Evolutionary conservation across 2,113 vertebrate species (phyloP).

Genomic region (Chlamydotis undulata): DNA sequence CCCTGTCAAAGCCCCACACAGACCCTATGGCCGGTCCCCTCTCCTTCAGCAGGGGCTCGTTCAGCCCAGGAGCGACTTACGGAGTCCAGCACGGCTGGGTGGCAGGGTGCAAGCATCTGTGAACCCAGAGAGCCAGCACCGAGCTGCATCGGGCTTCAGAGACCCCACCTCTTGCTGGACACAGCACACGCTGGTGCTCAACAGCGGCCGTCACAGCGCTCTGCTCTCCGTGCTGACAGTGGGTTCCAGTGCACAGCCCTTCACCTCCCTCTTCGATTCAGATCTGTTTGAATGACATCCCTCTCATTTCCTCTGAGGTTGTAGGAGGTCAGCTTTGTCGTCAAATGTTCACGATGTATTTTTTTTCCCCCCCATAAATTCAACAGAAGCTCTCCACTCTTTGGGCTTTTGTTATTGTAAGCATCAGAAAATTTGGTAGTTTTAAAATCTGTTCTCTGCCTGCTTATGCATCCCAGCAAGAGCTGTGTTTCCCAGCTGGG

Average conservation of each 20-base stretch:
- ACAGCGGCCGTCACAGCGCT: accelerated
- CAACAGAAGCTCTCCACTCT: background rate
- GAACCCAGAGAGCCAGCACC: accelerated
- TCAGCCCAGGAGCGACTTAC: accelerated
- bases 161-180: background rate
- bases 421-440: background rate
- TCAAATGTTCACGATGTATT: background rate
- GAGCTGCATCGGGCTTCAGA: accelerated
- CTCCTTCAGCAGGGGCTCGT: background rate
- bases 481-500: background rate
- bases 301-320: background rate
- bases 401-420: background rate
- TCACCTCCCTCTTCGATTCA: background rate
- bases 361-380: background rate
- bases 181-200: accelerated
- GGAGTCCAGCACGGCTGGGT: background rate
- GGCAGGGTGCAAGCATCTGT: accelerated
- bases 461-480: background rate
- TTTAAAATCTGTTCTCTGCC: background rate
- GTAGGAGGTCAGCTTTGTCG: background rate
- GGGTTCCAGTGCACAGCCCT: background rate
- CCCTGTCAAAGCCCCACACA: background rate
- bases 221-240: accelerated
- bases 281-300: accelerated
- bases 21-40: accelerated